These are phyloP conservation scores for Ceuthmochares aereus DNA, from an alignment of 2,113 vertebrate genomes.

Conservation along the genomic window DNA sequence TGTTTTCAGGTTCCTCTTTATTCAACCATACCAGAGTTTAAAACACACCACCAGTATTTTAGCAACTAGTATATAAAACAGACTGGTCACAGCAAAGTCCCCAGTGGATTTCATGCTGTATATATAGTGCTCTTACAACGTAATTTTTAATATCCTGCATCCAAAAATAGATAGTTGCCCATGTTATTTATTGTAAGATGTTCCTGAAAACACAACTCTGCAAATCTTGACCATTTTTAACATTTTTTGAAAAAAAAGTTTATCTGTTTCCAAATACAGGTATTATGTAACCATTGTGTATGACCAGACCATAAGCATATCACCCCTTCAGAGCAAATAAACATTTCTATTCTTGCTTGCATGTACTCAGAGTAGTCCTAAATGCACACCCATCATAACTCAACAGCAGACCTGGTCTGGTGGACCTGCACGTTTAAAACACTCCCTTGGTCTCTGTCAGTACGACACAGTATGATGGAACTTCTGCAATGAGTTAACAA, in stretches of 20 bases:
- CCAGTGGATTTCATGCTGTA: background rate
- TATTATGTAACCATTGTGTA: background rate
- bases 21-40: background rate
- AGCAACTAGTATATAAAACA: background rate
- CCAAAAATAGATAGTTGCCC: background rate
- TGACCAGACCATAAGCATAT: background rate
- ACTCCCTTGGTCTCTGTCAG: background rate
- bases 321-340: background rate
- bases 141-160: background rate
- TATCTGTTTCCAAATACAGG: background rate
- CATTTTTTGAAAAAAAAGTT: background rate
- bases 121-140: background rate
- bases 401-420: background rate
- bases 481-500: background rate
- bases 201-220: background rate
- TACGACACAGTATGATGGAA: rapidly evolving
- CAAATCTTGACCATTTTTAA: background rate
- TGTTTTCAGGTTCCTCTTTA: background rate
- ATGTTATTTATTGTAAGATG: background rate
- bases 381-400: background rate
- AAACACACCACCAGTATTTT: background rate
- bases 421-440: background rate
- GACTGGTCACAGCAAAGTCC: background rate
- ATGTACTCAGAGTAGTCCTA: background rate
- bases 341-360: background rate